A percentile compares a stretch with the other conserved stretches of the same genome.
Conservation (phyloP, 1,140 invertebrate species). For the Euura saliciscinereae region DNA sequence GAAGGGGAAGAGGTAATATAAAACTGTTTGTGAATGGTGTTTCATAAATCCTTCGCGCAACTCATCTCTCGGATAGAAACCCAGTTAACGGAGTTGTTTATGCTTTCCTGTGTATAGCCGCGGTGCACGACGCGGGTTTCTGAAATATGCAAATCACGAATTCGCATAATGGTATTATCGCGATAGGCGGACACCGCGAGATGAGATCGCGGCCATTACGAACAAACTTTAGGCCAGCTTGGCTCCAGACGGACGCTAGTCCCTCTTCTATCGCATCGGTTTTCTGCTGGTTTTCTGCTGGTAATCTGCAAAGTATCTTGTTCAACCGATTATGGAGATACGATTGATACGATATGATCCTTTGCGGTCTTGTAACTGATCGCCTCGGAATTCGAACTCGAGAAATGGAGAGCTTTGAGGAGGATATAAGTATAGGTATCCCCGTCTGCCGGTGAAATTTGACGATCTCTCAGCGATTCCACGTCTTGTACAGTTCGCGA, state of each 20-base stretch:
- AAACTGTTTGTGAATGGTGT: constrained; percentile 11
- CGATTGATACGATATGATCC: too few relatives aligned
- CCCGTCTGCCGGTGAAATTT: neutral
- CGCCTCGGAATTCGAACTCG: neutral
- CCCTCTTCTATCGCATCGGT: neutral
- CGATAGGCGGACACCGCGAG: constrained; percentile 30
- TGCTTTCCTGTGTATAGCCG: constrained; percentile 47
- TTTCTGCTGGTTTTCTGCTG: too few relatives aligned
- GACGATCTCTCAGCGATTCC: neutral
- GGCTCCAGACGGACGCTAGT: neutral
- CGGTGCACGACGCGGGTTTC: constrained; percentile 38
- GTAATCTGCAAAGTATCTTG: too few relatives aligned
- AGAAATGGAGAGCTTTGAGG: neutral
- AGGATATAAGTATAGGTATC: too few relatives aligned
- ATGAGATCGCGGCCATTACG: constrained; percentile 3
- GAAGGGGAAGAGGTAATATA: neutral
- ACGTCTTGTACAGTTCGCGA: neutral
- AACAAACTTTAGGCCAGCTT: constrained; percentile 2
- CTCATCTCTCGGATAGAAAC: constrained; percentile 49
- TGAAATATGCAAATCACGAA: constrained; percentile 56
- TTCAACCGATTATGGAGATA: too few relatives aligned
- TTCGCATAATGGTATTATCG: constrained; percentile 54
- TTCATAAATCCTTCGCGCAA: constrained; percentile 50
- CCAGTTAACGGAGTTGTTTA: constrained; percentile 50
- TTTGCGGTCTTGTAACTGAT: too few relatives aligned